phyloP scores from a whole-genome alignment of 1,140 invertebrate genomes.

The Diuraphis noxia region DNA sequence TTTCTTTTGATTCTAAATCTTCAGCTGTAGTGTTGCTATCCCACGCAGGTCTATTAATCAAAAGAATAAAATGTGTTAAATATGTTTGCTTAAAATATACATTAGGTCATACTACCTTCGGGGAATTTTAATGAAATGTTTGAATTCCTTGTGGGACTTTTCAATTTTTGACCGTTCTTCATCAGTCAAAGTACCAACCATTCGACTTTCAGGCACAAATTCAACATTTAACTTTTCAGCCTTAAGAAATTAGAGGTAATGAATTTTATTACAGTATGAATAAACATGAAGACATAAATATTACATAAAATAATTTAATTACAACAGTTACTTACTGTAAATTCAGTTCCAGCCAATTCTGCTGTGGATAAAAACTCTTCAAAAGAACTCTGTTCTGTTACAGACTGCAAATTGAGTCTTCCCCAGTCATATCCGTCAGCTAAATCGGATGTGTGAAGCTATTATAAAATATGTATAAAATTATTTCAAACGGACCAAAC shows the following conservation, averaged over 20 bases:
- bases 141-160: conserved; percentile 70
- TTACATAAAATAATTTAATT: background rate
- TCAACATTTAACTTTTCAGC: conserved; percentile 87
- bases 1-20: conserved; percentile 77
- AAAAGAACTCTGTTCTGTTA: conserved; percentile 93
- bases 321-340: conserved; percentile 63
- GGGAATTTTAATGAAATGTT: conserved; percentile 74
- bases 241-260: conserved; percentile 60
- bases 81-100: background rate
- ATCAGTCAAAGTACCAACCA: conserved; percentile 67
- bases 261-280: background rate
- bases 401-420: conserved; percentile 84
- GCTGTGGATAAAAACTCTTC: conserved; percentile 95
- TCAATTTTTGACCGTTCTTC: conserved; percentile 68
- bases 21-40: conserved; percentile 72
- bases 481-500: background rate
- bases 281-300: background rate
- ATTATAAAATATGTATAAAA: conserved; percentile 56
- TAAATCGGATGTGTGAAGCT: conserved; percentile 86
- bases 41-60: conserved; percentile 76
- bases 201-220: conserved; percentile 70
- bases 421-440: conserved; percentile 90
- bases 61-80: background rate
- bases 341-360: conserved; percentile 90
- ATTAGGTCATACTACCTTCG: conserved; percentile 64